phyloP scores from a whole-genome alignment of 2,888 invertebrate species.

The Schizaphis graminum region DNA sequence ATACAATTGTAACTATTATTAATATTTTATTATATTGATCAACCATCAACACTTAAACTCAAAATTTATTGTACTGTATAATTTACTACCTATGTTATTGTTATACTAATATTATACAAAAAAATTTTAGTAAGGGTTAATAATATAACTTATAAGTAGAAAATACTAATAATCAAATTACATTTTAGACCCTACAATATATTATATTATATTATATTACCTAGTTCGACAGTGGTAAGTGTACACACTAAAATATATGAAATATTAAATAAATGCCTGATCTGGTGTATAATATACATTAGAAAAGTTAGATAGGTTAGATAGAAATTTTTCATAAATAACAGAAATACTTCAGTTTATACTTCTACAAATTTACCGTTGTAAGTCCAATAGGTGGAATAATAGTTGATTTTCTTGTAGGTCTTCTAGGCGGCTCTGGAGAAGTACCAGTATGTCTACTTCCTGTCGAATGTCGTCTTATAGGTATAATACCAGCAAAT shows the following conservation, averaged over 20 bases:
- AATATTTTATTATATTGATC: not conserved
- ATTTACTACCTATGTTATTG: not conserved
- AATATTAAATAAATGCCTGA: not conserved
- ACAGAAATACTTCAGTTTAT: not conserved
- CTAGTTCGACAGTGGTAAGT: not conserved
- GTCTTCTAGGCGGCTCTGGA: constrained; percentile 57
- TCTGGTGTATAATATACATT: not conserved
- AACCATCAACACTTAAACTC: not conserved
- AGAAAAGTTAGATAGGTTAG: not conserved
- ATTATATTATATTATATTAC: not conserved
- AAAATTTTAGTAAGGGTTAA: not conserved
- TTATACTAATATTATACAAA: not conserved
- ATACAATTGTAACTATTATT: not conserved
- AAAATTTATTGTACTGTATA: not conserved
- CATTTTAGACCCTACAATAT: not conserved
- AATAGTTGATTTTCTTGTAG: constrained; percentile 65
- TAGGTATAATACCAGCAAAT: constrained; percentile 58
- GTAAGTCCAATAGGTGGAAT: constrained; percentile 62
- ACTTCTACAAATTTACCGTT: constrained; percentile 33
- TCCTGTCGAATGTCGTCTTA: constrained; percentile 57
- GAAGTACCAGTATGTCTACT: constrained; percentile 52
- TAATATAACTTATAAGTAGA: not conserved
- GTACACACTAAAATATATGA: not conserved
- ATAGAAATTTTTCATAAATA: not conserved
- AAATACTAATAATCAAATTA: not conserved